Base-by-base conservation (phyloP, 2,888 invertebrate genomes). In the Phymatocera aterrima region DNA sequence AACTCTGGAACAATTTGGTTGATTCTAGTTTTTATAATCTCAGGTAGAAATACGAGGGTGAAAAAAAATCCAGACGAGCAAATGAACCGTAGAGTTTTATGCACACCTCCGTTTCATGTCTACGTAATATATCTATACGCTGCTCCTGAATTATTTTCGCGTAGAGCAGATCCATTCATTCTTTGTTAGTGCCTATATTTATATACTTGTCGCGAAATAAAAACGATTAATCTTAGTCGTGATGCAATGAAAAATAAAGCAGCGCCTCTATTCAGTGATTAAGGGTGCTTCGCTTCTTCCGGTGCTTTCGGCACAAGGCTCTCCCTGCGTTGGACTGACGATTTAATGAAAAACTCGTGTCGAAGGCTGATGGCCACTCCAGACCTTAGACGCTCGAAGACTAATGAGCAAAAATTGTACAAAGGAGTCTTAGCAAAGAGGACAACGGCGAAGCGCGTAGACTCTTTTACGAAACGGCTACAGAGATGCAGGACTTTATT, bases 311-410 rank as follows among this genome's bases (percentile, higher is more conserved):
- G 54, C 48, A 46, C 31, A 12, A 34, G 72, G 31, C 51, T 46
- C n/a, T n/a, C 54, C 21, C 21, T 51, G 72, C 51, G 28, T 51
- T 34, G 51, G 34, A 12, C 72, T 72, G 72, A 51, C 72, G 72
- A 72, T 72, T 72, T 72, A 72, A 72, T 72, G 72, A 72, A 72
- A 72, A 72, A 72, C 54, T 37, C 72, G 72, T 72, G 72, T 72
- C 72, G 72, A 72, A 72, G 51, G 72, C 12, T 72, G 72, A 72
- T 72, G 72, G 72, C 72, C 46, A 72, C 72, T 72, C 46, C 51
- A 72, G 72, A 51, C 54, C 72, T 72, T 54, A 46, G 51, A 72
- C 48, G 72, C 72, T 31, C 21, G 72, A 72, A 72, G 72, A 72
- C 72, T 72, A 72, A 72, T 54, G 72, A 72, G 72, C 51, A 51